Evolutionary conservation across 1,140 invertebrate species (phyloP), one percentile per base, ranked within the genome.

Genomic region (Heliconius himera): DNA sequence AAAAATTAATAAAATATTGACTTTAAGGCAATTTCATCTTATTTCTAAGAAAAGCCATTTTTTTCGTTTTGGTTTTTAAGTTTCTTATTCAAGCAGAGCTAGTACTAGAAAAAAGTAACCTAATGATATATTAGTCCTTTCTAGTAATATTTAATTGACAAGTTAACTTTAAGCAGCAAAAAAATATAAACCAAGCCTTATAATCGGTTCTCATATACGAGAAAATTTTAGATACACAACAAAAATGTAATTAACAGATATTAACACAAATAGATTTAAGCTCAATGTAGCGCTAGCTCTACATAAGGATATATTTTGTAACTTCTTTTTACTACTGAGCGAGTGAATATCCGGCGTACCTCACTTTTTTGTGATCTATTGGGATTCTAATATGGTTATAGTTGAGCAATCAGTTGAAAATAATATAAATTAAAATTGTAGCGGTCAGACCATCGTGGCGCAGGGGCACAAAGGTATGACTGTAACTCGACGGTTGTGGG

Each of bases 301-400:
- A 66, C 60, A 66, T 66, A 66, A 66, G 60, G 60, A 16, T 29
- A 29, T 66, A 56, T 56, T 56, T 56, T 16, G 29, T 66, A 66
- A 66, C 26, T 66, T 66, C 60, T 66, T 46, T 76, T 60, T 75
- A 76, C 22, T 22, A 33, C 38, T 29, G 33, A 70, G 46, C 74
- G 3, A 20, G 38, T 22, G n/a, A 70, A 76, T 76, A 29, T 76
- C 74, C 74, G 74, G 56, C 54, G 38, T 76, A 1, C 60, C 38
- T 66, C 9, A 41, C 4, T 76, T 76, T 46, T 76, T 76, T 76
- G 36, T 76, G 13, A 4, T n/a, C 29, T 66, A 26, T 66, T 66
- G 60, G 20, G 54, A 66, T 29, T 66, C 22, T 66, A 13, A 66
- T 66, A 66, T 66, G 60, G 60, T 66, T 66, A 5, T 16, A 29